Evolutionary conservation across 2,113 vertebrate genomes (phyloP).

Genomic region (Odocoileus virginianus): DNA sequence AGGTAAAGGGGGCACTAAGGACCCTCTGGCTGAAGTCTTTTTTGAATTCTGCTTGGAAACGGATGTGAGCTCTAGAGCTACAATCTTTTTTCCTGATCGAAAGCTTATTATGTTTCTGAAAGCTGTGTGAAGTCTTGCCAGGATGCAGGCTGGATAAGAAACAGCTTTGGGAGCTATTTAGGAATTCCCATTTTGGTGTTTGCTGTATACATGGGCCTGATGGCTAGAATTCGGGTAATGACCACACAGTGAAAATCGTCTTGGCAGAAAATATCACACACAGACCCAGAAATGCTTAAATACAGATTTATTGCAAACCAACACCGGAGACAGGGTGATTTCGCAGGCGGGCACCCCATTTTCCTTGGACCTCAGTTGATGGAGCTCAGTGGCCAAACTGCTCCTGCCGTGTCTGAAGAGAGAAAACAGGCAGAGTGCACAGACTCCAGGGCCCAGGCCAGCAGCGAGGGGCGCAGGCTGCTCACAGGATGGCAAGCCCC

Average conservation of each 20-base stretch:
- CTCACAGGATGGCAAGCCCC: neutral
- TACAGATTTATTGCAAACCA: conserved; percentile 72
- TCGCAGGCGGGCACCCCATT: neutral
- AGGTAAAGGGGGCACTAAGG: neutral
- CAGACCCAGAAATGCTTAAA: conserved; percentile 41
- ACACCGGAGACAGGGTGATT: neutral
- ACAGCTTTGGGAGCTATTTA: neutral
- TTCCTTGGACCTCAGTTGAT: conserved; percentile 39
- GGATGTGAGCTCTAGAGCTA: neutral
- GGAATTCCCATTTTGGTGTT: neutral
- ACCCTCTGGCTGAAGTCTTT: neutral
- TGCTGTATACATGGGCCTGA: neutral
- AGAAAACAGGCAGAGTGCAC: conserved; percentile 52
- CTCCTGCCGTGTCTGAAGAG: conserved; percentile 48
- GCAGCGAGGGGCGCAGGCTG: neutral
- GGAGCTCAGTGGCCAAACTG: conserved; percentile 27
- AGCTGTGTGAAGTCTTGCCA: neutral
- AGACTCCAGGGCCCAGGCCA: neutral
- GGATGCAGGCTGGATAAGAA: neutral
- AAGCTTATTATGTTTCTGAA: neutral
- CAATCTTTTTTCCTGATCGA: too few species aligned
- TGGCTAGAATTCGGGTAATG: neutral
- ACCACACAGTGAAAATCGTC: neutral
- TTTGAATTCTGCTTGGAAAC: neutral
- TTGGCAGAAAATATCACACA: neutral